phyloP scores from a whole-genome alignment of 2,888 invertebrate species.

The Netelia inedita region DNA sequence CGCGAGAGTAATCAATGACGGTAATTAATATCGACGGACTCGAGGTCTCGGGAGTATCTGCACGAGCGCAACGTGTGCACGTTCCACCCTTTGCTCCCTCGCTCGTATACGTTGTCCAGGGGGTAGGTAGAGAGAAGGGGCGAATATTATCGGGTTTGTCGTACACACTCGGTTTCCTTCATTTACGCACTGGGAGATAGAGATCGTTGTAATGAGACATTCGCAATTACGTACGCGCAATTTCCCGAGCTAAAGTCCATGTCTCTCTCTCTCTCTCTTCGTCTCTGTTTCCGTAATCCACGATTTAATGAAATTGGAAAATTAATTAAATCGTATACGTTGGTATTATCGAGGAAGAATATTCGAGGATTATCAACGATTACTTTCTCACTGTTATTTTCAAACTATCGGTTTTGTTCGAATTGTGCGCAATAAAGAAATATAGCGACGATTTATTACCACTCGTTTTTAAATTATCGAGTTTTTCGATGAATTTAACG shows the following conservation, averaged over 20 bases:
- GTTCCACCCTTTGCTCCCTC: no score
- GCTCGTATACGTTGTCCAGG: constrained; percentile 14
- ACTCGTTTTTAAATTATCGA: neutral
- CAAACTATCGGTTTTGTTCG: no score
- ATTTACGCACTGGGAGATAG: neutral
- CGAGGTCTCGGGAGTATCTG: constrained; percentile 5
- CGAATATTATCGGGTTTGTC: neutral
- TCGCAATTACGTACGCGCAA: neutral
- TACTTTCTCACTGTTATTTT: no score
- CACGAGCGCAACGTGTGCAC: no score
- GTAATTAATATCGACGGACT: constrained; percentile 64
- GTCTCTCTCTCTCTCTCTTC: no score
- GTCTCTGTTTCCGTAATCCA: constrained; percentile 7
- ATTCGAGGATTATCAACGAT: neutral
- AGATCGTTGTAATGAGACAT: neutral
- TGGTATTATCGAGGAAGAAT: neutral
- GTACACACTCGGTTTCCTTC: neutral
- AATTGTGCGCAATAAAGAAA: no score
- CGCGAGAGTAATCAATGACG: constrained; percentile 60
- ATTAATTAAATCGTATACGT: constrained; percentile 9
- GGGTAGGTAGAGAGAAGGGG: no score
- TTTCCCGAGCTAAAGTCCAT: neutral
- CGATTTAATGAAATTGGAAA: constrained; percentile 11
- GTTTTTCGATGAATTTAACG: no score
- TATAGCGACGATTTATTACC: neutral